Base-by-base conservation (phyloP, 64 coral and sea anemone species). In the Catalaphyllia jardinei region DNA sequence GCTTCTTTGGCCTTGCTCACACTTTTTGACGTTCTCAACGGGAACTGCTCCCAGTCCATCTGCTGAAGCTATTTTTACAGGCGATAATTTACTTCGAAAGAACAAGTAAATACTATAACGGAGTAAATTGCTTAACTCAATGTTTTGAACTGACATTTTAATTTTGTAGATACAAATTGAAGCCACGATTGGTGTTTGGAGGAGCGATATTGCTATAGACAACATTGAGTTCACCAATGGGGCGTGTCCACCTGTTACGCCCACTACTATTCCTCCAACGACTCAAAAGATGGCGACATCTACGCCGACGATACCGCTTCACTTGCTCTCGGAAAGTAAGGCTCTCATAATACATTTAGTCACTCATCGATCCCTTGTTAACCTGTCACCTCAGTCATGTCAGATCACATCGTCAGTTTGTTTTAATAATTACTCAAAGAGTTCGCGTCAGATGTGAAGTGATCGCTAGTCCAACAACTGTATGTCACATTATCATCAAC, bases 161-260 rank as follows among this genome's bases (percentile, higher is more conserved):
- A 11, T 25, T 17, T 79, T 87, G n/a, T 76, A 96, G 94, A 29
- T 96, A 31, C 90, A 96, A 60, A 81, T 96, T 27, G 94, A 96
- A 31, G 94, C 94, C 19, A 71, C 50, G 0, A 88, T 96, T 50
- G 90, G 90, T 27, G 94, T 81, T 1, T 96, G 94, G 94, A 83
- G 72, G 19, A 83, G 94, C 27, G 94, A 96, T 67, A 96, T 96
- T 29, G 94, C 94, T 0, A 91, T 96, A 55, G 94, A 96, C 60
- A 59, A 92, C 71, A 92, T 96, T 28, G 38, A 69, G 38, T 96
- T 96, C 35, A 92, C 74, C 8, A 42, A 91, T 17, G 94, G 94
- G 10, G 71, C 79, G n/a, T 96, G 94, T 80, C 90, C 79, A 25
- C 49, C 79, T 8, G 29, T 71, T 29, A 12, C 10, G n/a, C 63